Evolutionary conservation across 2,113 vertebrate species (phyloP).

Genomic region (Cololabis saira): DNA sequence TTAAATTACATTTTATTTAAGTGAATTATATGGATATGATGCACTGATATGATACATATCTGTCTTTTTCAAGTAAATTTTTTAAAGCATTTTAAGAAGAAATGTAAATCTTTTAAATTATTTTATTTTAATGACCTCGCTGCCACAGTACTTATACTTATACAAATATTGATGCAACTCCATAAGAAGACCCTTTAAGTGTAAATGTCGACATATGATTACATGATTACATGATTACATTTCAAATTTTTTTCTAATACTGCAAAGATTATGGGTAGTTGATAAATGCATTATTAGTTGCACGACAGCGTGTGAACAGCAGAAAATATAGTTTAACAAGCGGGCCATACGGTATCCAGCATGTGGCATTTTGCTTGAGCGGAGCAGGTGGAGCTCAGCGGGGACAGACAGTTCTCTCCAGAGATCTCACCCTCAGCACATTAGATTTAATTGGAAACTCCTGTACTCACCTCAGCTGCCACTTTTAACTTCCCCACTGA

Average conservation of each 20-base stretch:
- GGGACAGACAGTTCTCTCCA: slow-evolving; percentile 47
- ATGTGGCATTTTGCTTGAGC: slow-evolving; percentile 10
- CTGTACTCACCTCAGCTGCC: slow-evolving; percentile 61
- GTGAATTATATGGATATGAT: no score
- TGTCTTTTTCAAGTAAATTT: no score
- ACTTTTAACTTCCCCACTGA: slow-evolving; percentile 50
- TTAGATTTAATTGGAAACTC: slow-evolving; percentile 75
- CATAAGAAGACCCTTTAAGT: no score
- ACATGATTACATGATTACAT: not conserved
- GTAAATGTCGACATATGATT: no score
- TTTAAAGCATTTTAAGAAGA: no score
- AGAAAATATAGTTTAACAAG: slow-evolving; percentile 26
- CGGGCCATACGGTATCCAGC: slow-evolving; percentile 33
- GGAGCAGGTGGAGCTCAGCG: slow-evolving; percentile 31
- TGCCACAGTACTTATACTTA: no score
- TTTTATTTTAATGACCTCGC: no score
- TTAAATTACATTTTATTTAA: no score
- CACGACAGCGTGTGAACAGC: slow-evolving; percentile 24
- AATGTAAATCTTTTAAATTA: no score
- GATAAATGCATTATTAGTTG: slow-evolving; percentile 12
- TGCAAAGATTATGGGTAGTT: not conserved
- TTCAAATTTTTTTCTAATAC: not conserved
- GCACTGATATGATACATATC: no score
- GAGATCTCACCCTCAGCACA: slow-evolving; percentile 60
- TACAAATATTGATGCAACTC: no score